These are phyloP conservation scores for Lacanobia oleracea DNA, from an alignment of 2,888 invertebrate species.

Conservation along the genomic window DNA sequence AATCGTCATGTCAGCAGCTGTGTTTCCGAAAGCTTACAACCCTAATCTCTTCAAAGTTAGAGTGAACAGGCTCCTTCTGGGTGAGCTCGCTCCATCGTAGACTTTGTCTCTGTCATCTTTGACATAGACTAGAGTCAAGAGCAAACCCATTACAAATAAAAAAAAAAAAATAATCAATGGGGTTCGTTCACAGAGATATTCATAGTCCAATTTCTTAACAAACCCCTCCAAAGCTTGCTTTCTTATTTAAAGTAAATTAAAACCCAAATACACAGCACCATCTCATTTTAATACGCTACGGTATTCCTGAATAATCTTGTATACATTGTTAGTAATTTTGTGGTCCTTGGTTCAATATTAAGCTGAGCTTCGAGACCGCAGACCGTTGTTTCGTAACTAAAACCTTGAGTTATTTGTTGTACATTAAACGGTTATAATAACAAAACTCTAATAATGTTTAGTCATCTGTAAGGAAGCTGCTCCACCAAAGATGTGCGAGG, in stretches of 20 bases:
- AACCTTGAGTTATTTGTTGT: slow-evolving; percentile 44
- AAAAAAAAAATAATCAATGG: neutral
- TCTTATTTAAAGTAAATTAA: slow-evolving; percentile 13
- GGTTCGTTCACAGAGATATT: neutral
- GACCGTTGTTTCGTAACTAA: slow-evolving; percentile 28
- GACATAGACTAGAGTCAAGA: too few species aligned
- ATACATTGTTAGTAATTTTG: slow-evolving; percentile 21
- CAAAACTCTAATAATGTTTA: slow-evolving; percentile 36
- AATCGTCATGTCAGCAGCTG: neutral
- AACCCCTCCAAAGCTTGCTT: neutral
- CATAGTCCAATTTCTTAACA: neutral
- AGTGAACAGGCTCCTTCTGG: too few species aligned
- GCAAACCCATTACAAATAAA: too few species aligned
- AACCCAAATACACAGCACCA: slow-evolving; percentile 1
- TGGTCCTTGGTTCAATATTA: slow-evolving; percentile 29
- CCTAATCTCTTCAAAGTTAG: too few species aligned
- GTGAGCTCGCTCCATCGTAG: too few species aligned
- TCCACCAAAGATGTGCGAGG: neutral
- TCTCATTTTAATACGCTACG: slow-evolving; percentile 18
- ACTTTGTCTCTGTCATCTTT: too few species aligned
- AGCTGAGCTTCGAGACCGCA: slow-evolving; percentile 42
- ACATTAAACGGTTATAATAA: slow-evolving; percentile 46
- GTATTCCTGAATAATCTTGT: slow-evolving; percentile 26
- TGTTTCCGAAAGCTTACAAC: too few species aligned
- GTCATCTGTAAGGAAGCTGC: slow-evolving; percentile 29